Evolutionary conservation across 1,140 invertebrate species (phyloP), one percentile per base, ranked within the genome.

Genomic region (Trigoniulus corallinus): DNA sequence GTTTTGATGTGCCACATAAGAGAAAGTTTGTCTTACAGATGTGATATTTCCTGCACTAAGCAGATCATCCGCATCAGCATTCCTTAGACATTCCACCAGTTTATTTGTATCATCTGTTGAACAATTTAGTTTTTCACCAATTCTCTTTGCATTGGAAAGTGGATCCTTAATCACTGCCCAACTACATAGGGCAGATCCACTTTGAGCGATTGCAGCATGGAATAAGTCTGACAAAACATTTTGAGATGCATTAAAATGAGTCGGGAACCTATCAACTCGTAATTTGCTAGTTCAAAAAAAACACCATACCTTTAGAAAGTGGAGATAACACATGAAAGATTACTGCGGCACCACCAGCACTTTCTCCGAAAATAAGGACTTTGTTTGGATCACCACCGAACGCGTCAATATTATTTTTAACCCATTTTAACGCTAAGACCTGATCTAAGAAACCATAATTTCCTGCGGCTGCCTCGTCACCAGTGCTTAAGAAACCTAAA

Each of bases 71-170:
- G 45, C 10, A 12, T 12, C 10, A n/a, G 22, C 26, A 23, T 47
- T 47, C 12, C 45, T 23, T 27, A 47, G 20, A 27, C 23, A 71
- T 72, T 55, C 62, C 63, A 40, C 63, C 65, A 2, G 54, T 69
- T n/a, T 48, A 70, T 26, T 63, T 34, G 29, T 34, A 69, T 25
- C 72, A 73, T 54, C 71, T 73, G 56, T 67, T 58, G 45, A 64
- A 64, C 47, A 72, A 71, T 53, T 47, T 4, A 47, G 4, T 4
- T 3, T 24, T 47, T 20, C 22, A n/a, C 4, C 45, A 4, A 47
- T n/a, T 10, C 26, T 22, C 25, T 47, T 47, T 10, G 45, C 45
- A 4, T 7, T n/a, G 4, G 21, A 10, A 10, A 24, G 20, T n/a
- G 45, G 45, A 24, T 47, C 10, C 12, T 10, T 4, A 7, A 23